These are phyloP conservation scores for Zaprionus davidi DNA, from an alignment of 1,140 invertebrate species.

Conservation along the genomic window DNA sequence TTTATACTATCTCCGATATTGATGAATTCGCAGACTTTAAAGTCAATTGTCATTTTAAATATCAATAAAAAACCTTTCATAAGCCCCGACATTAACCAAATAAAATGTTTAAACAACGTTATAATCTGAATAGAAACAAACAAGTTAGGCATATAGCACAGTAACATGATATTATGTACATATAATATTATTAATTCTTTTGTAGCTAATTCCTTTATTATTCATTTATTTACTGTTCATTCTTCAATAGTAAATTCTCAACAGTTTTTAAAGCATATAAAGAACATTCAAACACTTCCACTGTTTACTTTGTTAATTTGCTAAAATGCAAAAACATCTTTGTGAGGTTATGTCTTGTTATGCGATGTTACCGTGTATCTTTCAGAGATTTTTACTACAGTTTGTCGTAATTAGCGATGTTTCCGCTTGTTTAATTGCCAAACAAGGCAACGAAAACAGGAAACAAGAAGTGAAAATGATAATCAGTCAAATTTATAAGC, in stretches of 20 bases:
- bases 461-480: not conserved
- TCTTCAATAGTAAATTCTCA: not conserved
- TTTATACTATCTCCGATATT: too few species aligned
- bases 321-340: not conserved
- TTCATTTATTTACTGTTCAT: too few species aligned
- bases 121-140: too few species aligned
- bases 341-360: not conserved
- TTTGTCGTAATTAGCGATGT: not conserved
- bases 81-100: too few species aligned
- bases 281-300: not conserved
- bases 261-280: not conserved
- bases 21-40: too few species aligned
- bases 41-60: too few species aligned
- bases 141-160: too few species aligned
- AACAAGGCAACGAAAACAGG: not conserved
- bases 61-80: too few species aligned
- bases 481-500: not conserved
- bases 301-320: not conserved
- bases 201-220: too few species aligned
- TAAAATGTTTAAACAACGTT: too few species aligned
- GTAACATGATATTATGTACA: too few species aligned
- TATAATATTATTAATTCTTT: too few species aligned
- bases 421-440: conserved; percentile 1
- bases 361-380: not conserved
- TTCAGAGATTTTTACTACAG: not conserved